Evolutionary conservation across 2,797 vertebrate genomes (phyloP).

Genomic region (Hipposideros larvatus): DNA sequence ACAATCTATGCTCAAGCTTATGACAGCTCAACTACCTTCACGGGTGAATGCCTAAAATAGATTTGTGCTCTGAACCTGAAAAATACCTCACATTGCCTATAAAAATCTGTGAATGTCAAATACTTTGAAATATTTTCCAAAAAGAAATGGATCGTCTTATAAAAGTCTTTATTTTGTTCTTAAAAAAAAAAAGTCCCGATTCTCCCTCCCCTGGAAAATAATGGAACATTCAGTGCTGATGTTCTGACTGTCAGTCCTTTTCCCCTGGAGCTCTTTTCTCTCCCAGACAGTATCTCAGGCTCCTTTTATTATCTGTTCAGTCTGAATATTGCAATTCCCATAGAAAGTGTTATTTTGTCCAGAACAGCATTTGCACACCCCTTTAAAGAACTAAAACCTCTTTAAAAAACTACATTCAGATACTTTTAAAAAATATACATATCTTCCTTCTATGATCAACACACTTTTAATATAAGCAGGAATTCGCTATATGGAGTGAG

Average conservation of each 20-base stretch:
- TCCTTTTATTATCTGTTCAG: constrained; percentile 50
- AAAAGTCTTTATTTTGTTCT: constrained; percentile 57
- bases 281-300: background rate
- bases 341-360: background rate
- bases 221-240: constrained; percentile 51
- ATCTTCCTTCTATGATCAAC: background rate
- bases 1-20: background rate
- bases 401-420: background rate
- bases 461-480: background rate
- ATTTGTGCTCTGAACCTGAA: constrained; percentile 32
- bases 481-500: background rate
- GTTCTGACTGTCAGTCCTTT: background rate
- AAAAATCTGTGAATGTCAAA: constrained; percentile 54
- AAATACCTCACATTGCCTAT: background rate
- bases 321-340: constrained; percentile 3
- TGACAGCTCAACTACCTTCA: background rate
- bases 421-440: background rate
- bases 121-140: constrained; percentile 60
- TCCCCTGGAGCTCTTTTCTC: constrained; percentile 33
- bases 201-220: constrained; percentile 66
- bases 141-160: background rate
- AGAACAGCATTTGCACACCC: background rate
- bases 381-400: background rate
- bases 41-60: background rate
- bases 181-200: constrained; percentile 22